A percentile compares a stretch with the other conserved stretches of the same genome.
Evolutionary conservation across 2,888 invertebrate genomes (phyloP).

Genomic region (Cheilosia impressa): DNA sequence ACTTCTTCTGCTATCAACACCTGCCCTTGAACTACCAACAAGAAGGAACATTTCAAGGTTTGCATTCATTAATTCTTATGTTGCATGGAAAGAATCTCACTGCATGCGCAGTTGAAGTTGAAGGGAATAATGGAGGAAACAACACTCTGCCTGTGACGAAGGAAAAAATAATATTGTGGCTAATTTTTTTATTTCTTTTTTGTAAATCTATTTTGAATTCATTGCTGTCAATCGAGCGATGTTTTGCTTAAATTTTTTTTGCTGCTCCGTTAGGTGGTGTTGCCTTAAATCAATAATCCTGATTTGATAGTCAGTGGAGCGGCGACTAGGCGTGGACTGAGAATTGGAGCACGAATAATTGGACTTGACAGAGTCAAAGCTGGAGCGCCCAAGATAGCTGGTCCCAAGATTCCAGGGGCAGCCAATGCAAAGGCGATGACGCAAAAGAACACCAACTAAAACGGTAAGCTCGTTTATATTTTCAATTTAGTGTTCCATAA

Average conservation of each 20-base stretch:
- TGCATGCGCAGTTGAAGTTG: neutral
- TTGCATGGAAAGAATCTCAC: no score
- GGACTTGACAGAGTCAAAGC: conserved; percentile 48
- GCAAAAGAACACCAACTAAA: conserved; percentile 84
- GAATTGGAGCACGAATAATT: conserved; percentile 54
- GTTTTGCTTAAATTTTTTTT: conserved; percentile 18
- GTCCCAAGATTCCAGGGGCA: conserved; percentile 52
- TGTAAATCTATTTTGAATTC: conserved; percentile 53
- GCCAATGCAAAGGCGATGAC: conserved; percentile 52
- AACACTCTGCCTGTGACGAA: conserved; percentile 1
- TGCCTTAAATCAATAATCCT: conserved; percentile 47
- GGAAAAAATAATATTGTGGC: neutral
- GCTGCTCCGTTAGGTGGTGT: neutral
- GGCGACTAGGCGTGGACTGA: conserved; percentile 46
- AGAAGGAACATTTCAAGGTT: no score
- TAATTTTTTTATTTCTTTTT: conserved; percentile 10
- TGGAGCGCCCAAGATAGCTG: conserved; percentile 39
- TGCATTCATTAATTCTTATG: no score
- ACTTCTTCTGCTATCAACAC: no score
- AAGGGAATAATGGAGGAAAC: neutral
- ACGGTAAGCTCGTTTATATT: conserved; percentile 79
- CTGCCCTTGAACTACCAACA: no score
- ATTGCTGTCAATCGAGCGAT: conserved; percentile 46
- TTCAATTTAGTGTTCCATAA: neutral
- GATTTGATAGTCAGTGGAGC: conserved; percentile 45